Evolutionary conservation across 2,113 vertebrate species (phyloP), one percentile per base, ranked within the genome.

Genomic region (Malurus cyaneus): DNA sequence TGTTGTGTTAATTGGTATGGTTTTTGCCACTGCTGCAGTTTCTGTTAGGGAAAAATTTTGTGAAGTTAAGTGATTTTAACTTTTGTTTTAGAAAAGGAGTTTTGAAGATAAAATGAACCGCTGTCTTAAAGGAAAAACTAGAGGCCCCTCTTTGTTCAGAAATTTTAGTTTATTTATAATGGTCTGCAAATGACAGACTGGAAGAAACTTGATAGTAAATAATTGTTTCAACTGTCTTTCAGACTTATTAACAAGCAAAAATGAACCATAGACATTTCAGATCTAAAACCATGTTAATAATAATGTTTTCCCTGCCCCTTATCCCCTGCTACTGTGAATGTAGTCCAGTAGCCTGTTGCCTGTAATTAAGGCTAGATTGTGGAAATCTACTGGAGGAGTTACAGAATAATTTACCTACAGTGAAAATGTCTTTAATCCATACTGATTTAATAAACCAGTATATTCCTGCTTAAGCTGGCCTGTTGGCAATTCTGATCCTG

Each of bases 301-400:
- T 39, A 39, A 39, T 39, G 39, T 39, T 39, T 39, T 39, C 52
- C 14, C 21, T 73, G 18, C 19, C 19, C 39, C 36, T 39, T 16
- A 32, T 5, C 6, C 14, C 11, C 18, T 10, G 25, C 26, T 1
- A 0, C 0, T 49, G 18, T 29, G 42, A 57, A 50, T 3, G 0
- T 44, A 61, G 41, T 29, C 20, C 8, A 9, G 49, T 74, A 70
- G 62, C 42, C 53, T 67, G 32, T 46, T 93, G 80, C 41, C 18
- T 57, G 36, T 73, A 65, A 49, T 46, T 73, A 71, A 47, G 34
- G 16, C 47, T 80, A 12, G 39, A 24, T 70, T 72, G 71, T 86
- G 56, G 47, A 92, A 52, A 23, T 32, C 5, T 80, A 5, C 60
- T 57, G 62, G 59, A 80, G 46, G 41, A 72, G 32, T 29, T 46